Evolutionary conservation across 2,888 invertebrate genomes (phyloP).

Genomic region (Eupelmus urozonus): DNA sequence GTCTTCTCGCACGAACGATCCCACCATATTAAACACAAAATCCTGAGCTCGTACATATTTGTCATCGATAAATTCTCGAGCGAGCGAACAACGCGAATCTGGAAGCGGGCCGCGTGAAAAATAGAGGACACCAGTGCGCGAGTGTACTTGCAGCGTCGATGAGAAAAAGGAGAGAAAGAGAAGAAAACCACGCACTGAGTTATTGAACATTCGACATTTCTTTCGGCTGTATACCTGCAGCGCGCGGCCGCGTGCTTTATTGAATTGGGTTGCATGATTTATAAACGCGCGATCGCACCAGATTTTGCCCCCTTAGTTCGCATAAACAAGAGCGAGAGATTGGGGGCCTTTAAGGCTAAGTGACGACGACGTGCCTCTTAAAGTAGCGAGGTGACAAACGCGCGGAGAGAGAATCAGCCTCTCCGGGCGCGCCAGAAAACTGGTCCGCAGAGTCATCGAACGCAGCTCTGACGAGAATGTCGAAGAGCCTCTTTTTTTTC

Average conservation of each 20-base stretch:
- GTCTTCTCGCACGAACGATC: too few relatives aligned
- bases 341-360: constrained; percentile 36
- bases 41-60: too few relatives aligned
- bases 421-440: constrained; percentile 25
- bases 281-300: constrained; percentile 52
- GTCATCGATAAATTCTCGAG: constrained; percentile 17
- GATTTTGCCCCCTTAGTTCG: constrained; percentile 30
- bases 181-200: constrained; percentile 65
- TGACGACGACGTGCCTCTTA: constrained; percentile 41
- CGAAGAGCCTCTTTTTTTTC: constrained; percentile 18
- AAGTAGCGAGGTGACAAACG: constrained; percentile 50
- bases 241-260: constrained; percentile 69
- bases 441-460: constrained; percentile 54
- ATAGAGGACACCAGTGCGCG: constrained; percentile 7
- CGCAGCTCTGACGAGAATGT: constrained; percentile 37
- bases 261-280: constrained; percentile 74
- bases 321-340: constrained; percentile 31
- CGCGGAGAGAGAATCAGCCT: constrained; percentile 4
- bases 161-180: constrained; percentile 44
- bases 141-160: constrained; percentile 10
- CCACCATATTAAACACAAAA: too few relatives aligned
- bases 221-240: constrained; percentile 68
- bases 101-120: constrained; percentile 20
- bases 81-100: constrained; percentile 42
- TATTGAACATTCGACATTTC: constrained; percentile 71